Percentiles rank a stretch among this genome's conserved stretches.
These are phyloP conservation scores for Progne subis DNA, from an alignment of 2,113 vertebrate species.

Conservation along the genomic window DNA sequence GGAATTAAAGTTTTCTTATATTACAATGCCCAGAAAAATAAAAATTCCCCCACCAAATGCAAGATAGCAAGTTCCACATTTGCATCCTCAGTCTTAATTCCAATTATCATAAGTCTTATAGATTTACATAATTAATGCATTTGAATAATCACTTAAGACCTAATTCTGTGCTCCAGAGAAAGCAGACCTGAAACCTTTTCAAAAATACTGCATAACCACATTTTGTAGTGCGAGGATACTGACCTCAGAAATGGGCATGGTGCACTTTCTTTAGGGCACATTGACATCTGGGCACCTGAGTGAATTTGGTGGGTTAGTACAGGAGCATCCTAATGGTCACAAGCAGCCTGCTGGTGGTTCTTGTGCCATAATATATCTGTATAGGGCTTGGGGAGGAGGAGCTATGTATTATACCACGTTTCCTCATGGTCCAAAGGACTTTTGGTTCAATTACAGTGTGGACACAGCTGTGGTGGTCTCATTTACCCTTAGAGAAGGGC, in stretches of 20 bases:
- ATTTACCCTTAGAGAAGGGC: neutral
- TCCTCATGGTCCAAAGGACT: neutral
- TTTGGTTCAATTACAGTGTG: neutral
- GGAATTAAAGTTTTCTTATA: neutral
- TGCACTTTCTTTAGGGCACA: neutral
- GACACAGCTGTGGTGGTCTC: neutral
- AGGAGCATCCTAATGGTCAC: neutral
- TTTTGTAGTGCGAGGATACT: neutral
- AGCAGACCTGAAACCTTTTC: neutral
- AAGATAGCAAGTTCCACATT: neutral
- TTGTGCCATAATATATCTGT: neutral
- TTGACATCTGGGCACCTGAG: neutral
- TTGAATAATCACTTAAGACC: constrained; percentile 27
- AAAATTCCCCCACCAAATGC: neutral
- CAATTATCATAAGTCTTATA: neutral
- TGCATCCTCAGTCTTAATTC: constrained; percentile 25
- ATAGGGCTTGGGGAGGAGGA: neutral
- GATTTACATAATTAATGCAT: constrained; percentile 39
- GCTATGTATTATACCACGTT: neutral
- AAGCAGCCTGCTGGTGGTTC: neutral
- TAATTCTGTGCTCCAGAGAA: neutral
- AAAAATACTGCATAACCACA: neutral
- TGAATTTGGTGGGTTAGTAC: neutral
- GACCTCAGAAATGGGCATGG: neutral
- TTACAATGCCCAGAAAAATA: neutral